Evolutionary conservation across 1,140 invertebrate species (phyloP).

Genomic region (Apis laboriosa): DNA sequence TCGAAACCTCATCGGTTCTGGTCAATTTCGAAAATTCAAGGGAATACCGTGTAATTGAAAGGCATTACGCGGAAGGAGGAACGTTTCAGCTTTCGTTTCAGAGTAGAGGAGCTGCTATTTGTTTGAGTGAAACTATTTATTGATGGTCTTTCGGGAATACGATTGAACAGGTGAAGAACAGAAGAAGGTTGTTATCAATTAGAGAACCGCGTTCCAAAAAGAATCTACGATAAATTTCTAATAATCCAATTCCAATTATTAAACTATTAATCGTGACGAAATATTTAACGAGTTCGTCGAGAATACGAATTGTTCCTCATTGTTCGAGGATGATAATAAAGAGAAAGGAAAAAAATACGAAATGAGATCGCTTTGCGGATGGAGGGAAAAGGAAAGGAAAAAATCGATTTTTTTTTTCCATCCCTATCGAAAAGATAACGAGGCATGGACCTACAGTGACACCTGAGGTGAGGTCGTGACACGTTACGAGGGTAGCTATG

Average conservation of each 20-base stretch:
- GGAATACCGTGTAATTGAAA: conserved; percentile 43
- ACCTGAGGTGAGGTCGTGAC: conserved; percentile 70
- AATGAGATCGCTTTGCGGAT: background rate
- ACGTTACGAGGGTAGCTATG: conserved; percentile 67
- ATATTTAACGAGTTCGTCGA: background rate
- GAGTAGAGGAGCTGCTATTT: background rate
- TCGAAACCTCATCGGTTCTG: conserved; percentile 38
- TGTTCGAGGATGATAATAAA: background rate
- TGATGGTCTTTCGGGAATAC: background rate
- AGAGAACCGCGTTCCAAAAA: too few relatives aligned
- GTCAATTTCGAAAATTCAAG: conserved; percentile 33
- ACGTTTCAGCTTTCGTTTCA: background rate
- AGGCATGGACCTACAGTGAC: conserved; percentile 67
- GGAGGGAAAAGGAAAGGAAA: too few relatives aligned
- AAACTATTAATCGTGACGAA: background rate
- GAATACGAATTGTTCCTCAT: too few relatives aligned
- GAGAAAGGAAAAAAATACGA: background rate
- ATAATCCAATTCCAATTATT: too few relatives aligned
- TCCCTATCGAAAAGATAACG: conserved; percentile 61
- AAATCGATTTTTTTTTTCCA: conserved; percentile 41
- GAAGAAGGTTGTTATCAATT: too few relatives aligned
- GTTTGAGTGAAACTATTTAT: conserved; percentile 42
- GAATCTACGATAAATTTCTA: too few relatives aligned
- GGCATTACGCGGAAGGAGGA: conserved; percentile 11
- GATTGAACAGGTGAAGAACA: background rate